Conservation (phyloP, 2,888 invertebrate genomes). For the Drosophila atroscutellata region DNA sequence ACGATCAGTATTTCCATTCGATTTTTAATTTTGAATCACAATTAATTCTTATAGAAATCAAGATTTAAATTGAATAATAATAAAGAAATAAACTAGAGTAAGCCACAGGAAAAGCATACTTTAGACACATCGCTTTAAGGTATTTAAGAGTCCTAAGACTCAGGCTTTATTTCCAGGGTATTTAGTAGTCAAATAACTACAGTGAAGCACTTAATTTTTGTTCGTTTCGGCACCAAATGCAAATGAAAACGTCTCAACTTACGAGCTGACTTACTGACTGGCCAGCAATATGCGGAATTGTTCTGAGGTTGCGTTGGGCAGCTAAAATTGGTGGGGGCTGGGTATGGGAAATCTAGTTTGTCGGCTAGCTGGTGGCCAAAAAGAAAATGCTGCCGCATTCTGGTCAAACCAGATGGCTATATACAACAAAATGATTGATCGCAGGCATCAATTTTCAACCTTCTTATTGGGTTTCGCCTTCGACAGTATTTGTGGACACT, state of each 20-base stretch:
- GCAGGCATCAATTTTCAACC: constrained; percentile 75
- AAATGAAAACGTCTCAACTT: constrained; percentile 78
- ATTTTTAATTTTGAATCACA: neutral
- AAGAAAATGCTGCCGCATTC: constrained; percentile 60
- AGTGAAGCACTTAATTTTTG: constrained; percentile 1
- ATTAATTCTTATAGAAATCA: neutral
- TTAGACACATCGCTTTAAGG: neutral
- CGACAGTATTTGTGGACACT: constrained; percentile 54
- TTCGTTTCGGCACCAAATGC: constrained; percentile 62
- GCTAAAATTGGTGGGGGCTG: neutral
- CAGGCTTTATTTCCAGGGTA: constrained; percentile 13
- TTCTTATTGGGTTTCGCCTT: constrained; percentile 61
- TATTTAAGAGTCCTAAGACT: too few species aligned
- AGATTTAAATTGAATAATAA: neutral
- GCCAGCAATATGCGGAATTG: constrained; percentile 31
- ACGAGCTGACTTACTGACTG: constrained; percentile 36
- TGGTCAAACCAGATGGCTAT: constrained; percentile 25
- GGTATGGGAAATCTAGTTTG: constrained; percentile 6
- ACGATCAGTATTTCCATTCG: neutral
- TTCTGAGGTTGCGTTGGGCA: constrained; percentile 4
- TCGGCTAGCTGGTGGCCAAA: constrained; percentile 40
- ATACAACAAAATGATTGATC: constrained; percentile 73
- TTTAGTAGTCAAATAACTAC: neutral
- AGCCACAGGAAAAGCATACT: neutral
- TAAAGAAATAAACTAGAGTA: neutral